A percentile compares a stretch with the other conserved stretches of the same genome.
Evolutionary conservation across 2,113 vertebrate genomes (phyloP).

Genomic region (Tretioscincus oriximinensis): DNA sequence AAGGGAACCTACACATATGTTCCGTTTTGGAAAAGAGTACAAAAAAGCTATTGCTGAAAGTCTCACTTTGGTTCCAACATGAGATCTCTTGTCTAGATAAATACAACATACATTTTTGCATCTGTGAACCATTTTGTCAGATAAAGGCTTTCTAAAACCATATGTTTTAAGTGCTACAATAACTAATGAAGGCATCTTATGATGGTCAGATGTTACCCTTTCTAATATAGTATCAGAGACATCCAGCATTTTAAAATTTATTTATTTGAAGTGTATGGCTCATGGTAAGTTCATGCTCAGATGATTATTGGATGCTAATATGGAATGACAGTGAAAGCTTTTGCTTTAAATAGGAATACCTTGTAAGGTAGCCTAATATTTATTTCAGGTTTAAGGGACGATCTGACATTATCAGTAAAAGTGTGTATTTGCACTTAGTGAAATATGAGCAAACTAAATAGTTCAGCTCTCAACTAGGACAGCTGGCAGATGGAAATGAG

Average conservation of each 20-base stretch:
- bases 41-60: slow-evolving; percentile 59
- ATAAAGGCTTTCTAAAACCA: slow-evolving; percentile 49
- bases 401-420: not conserved
- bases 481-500: not conserved
- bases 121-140: slow-evolving; percentile 48
- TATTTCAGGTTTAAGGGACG: not conserved
- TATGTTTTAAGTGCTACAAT: slow-evolving; percentile 41
- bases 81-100: slow-evolving; percentile 50
- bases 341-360: not conserved
- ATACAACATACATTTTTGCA: slow-evolving; percentile 48
- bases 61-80: slow-evolving; percentile 45
- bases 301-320: not conserved
- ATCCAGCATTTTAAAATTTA: slow-evolving; percentile 8
- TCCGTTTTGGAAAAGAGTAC: slow-evolving; percentile 42
- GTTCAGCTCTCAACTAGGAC: not conserved
- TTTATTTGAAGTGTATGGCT: not conserved
- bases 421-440: not conserved
- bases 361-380: not conserved
- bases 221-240: slow-evolving; percentile 7
- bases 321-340: slow-evolving; percentile 11
- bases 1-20: slow-evolving; percentile 49
- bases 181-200: not conserved
- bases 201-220: slow-evolving; percentile 21
- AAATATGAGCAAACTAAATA: not conserved
- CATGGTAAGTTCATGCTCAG: not conserved